Evolutionary conservation across 1,140 invertebrate genomes (phyloP).

Genomic region (Ceratina australensis): DNA sequence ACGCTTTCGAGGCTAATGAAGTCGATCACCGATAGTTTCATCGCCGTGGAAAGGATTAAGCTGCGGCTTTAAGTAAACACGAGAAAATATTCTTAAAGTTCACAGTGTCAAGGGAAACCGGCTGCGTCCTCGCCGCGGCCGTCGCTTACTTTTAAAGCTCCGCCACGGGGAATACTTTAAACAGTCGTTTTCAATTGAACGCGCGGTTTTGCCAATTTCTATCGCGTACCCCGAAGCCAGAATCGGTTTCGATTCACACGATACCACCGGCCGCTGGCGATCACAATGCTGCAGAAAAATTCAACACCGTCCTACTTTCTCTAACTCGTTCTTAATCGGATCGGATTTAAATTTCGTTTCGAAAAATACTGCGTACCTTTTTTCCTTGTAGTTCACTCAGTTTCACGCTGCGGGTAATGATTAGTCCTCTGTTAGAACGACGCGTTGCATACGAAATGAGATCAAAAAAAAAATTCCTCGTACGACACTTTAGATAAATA

Average conservation of each 20-base stretch:
- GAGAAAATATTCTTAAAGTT: slow-evolving; percentile 52
- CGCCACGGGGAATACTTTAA: neutral
- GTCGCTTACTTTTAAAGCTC: neutral
- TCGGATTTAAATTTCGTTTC: neutral
- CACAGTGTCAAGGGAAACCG: slow-evolving; percentile 61
- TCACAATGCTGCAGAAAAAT: slow-evolving; percentile 11
- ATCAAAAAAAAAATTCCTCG: slow-evolving; percentile 6
- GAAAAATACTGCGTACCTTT: neutral
- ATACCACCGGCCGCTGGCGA: neutral
- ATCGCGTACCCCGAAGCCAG: neutral
- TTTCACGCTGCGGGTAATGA: neutral
- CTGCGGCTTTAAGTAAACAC: neutral
- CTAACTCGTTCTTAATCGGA: neutral
- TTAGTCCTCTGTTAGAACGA: neutral
- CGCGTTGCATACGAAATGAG: neutral
- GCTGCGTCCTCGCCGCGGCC: slow-evolving; percentile 11
- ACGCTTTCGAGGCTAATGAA: neutral
- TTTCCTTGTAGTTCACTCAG: neutral
- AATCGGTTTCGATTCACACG: neutral
- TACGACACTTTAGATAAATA: neutral
- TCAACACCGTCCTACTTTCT: slow-evolving; percentile 33
- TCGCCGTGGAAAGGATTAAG: neutral
- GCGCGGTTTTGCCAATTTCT: neutral
- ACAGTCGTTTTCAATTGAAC: neutral
- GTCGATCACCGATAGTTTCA: neutral